These are phyloP conservation scores for Metopolophium dirhodum DNA, from an alignment of 1,140 invertebrate genomes.

Conservation along the genomic window DNA sequence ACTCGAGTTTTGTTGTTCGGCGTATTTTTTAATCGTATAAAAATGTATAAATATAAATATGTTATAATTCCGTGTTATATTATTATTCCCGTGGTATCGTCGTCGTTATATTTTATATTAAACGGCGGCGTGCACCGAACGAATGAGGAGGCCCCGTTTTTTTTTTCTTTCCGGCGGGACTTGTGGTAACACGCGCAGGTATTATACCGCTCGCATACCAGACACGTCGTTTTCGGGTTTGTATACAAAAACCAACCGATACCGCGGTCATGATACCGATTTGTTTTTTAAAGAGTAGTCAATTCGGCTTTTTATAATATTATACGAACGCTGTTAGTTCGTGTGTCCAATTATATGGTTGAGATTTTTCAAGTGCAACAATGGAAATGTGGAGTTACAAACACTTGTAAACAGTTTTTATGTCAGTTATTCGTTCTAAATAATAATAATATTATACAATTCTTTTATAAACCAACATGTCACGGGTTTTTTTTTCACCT, in stretches of 20 bases:
- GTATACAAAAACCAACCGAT: neutral
- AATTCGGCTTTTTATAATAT: neutral
- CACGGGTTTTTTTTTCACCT: slow-evolving; percentile 15
- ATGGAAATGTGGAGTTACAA: slow-evolving; percentile 3
- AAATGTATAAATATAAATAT: no score
- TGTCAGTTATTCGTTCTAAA: slow-evolving; percentile 15
- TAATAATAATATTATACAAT: neutral
- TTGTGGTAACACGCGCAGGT: no score
- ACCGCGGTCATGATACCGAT: neutral
- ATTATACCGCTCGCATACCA: neutral
- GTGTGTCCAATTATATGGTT: slow-evolving; percentile 16
- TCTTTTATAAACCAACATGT: slow-evolving; percentile 35
- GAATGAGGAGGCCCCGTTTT: neutral
- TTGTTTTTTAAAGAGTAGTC: neutral
- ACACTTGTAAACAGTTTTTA: slow-evolving; percentile 23
- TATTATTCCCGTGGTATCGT: neutral
- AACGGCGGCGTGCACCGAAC: neutral
- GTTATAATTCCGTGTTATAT: no score
- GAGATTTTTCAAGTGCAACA: neutral
- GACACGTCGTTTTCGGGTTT: neutral
- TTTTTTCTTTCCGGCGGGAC: neutral
- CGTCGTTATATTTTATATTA: neutral
- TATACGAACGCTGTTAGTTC: neutral
- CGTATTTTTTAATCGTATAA: neutral
- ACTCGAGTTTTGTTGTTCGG: neutral